A percentile compares a stretch with the other conserved stretches of the same genome.
Conservation (phyloP, 2,888 invertebrate genomes). For the Flexamia atlantica region DNA sequence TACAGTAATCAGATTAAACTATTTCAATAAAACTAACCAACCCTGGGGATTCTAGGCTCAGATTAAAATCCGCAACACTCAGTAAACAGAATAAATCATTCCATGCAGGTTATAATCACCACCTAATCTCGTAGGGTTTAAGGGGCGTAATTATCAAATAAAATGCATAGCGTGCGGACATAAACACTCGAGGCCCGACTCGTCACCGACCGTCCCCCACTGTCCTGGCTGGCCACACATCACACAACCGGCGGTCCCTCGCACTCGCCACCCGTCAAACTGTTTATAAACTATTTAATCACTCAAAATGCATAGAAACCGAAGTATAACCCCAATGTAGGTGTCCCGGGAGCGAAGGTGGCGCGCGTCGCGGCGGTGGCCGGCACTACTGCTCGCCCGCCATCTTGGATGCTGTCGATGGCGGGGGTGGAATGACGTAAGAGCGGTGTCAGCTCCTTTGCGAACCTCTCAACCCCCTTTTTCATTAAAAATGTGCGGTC, state of each 20-base stretch:
- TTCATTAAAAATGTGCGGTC: constrained; percentile 62
- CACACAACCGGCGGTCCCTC: neutral
- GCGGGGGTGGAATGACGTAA: constrained; percentile 61
- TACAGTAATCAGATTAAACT: too few relatives aligned
- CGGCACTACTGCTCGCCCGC: constrained; percentile 61
- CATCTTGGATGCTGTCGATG: constrained; percentile 63
- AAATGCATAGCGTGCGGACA: constrained; percentile 39
- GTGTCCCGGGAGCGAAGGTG: constrained; percentile 52
- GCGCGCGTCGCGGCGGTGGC: constrained; percentile 58
- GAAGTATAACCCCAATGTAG: constrained; percentile 55
- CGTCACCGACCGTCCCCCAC: neutral
- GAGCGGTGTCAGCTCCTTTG: constrained; percentile 62
- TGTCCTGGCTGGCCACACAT: neutral
- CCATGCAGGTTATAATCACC: constrained; percentile 15
- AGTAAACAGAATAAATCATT: neutral
- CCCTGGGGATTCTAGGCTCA: neutral
- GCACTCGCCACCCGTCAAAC: neutral
- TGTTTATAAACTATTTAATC: constrained; percentile 35
- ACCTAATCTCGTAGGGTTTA: constrained; percentile 36
- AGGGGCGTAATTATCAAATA: constrained; percentile 55
- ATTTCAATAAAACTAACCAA: too few relatives aligned
- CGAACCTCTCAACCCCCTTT: constrained; percentile 58
- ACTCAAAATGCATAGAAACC: constrained; percentile 47
- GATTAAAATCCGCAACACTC: neutral
- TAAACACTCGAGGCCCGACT: constrained; percentile 12